Evolutionary conservation across 1,140 invertebrate species (phyloP), one percentile per base, ranked within the genome.

Genomic region (Heliconius himera): DNA sequence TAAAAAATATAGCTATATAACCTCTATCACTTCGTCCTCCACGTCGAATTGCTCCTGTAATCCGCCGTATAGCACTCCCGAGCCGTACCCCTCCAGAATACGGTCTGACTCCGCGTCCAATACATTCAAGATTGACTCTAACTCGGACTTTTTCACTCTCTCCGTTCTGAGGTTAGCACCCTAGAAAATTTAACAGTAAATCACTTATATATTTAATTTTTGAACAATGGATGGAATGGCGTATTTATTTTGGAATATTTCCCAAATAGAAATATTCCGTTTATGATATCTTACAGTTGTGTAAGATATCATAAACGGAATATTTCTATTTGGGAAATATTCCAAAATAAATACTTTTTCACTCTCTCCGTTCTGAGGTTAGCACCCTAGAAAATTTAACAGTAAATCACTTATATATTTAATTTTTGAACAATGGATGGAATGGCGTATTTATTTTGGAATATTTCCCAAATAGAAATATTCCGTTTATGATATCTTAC

Each of bases 31-130:
- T 36, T 36, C 33, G 33, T 36, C 33, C 33, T 82, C 82, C 2
- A 36, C 49, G 9, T 83, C 81, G 29, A 79, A 77, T 2, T 84
- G 77, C 36, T 87, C 87, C 76, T 91, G 88, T 78, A 94, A 82
- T 8, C 92, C 92, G 13, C 90, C 92, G 77, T 93, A 94, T 22
- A 94, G 81, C 22, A 92, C 89, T 36, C 88, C 90, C 1, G 81
- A 70, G 8, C 87, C 87, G 74, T 87, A 92, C 20, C 86, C 89
- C 73, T 92, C 85, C 56, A 94, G 75, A 73, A 94, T 94, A 9
- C 91, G 89, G 8, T 94, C 92, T 9, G 91, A 88, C 74, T 93
- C 91, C 8, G 90, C 91, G 66, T 94, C 92, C 77, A 94, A 49
- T 29, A 93, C 83, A 36, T 90, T 90, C 70, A 94, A 71, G n/a